Conservation (phyloP, 1,140 invertebrate genomes). For the Luehdorfia chinensis region DNA sequence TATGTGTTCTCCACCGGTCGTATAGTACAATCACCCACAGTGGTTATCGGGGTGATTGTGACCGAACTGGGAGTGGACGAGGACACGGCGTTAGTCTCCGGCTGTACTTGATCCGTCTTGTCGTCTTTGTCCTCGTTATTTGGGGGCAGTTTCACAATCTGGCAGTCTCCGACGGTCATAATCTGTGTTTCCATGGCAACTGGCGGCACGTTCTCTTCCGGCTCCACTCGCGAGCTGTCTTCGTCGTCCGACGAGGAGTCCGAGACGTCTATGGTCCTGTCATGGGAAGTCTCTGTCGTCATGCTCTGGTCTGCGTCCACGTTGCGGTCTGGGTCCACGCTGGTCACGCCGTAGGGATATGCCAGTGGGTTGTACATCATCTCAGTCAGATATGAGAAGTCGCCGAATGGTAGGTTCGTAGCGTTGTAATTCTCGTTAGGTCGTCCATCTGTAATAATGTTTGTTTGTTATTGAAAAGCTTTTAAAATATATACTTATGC, state of each 20-base stretch:
- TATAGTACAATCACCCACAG: slow-evolving; percentile 71
- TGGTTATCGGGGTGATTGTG: slow-evolving; percentile 65
- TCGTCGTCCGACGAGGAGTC: slow-evolving; percentile 58
- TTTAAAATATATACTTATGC: no score
- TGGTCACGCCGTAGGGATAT: slow-evolving; percentile 56
- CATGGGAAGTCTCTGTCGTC: slow-evolving; percentile 42
- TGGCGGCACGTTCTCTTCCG: slow-evolving; percentile 51
- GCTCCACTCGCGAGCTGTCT: slow-evolving; percentile 41
- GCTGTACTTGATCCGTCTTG: slow-evolving; percentile 24
- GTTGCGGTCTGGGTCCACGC: slow-evolving; percentile 56
- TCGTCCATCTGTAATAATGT: slow-evolving; percentile 52
- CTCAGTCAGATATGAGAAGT: slow-evolving; percentile 78
- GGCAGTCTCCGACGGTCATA: slow-evolving; percentile 70
- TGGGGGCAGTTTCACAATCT: slow-evolving; percentile 65
- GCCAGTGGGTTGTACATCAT: slow-evolving; percentile 70
- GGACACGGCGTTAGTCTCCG: slow-evolving; percentile 20
- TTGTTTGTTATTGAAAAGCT: background rate
- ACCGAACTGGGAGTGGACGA: slow-evolving; percentile 46
- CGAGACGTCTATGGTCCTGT: slow-evolving; percentile 59
- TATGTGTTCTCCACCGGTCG: slow-evolving; percentile 67
- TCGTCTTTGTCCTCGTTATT: slow-evolving; percentile 48
- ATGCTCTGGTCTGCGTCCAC: slow-evolving; percentile 45
- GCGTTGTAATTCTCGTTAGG: slow-evolving; percentile 78
- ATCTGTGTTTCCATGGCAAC: slow-evolving; percentile 56
- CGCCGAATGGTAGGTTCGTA: slow-evolving; percentile 77